Conservation (phyloP, 2,888 invertebrate genomes). For the Lasioglossum villosulum region DNA sequence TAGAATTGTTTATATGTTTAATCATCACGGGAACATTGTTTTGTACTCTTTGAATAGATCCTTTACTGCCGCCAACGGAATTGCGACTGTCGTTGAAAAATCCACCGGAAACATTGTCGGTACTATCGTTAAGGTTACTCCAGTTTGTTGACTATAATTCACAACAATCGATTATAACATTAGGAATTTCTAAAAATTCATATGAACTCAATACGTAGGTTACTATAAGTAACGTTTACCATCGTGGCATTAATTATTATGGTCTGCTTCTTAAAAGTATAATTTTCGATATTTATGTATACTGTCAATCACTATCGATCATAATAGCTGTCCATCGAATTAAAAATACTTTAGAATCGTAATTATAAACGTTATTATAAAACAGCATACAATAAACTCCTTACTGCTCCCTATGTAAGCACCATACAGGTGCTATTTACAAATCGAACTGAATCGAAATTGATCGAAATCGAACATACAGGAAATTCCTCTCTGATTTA, state of each 20-base stretch:
- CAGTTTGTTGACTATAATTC: background rate
- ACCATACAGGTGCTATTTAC: too few species aligned
- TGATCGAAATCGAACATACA: too few species aligned
- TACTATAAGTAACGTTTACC: background rate
- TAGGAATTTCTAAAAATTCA: background rate
- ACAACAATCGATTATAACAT: background rate
- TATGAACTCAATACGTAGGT: background rate
- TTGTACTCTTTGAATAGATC: background rate
- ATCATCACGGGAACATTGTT: background rate
- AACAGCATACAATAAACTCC: background rate
- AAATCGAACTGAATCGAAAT: too few species aligned
- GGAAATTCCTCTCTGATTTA: too few species aligned
- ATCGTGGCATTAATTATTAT: background rate
- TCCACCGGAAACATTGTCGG: background rate
- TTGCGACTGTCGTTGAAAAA: background rate
- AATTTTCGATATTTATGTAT: background rate
- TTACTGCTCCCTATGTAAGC: too few species aligned
- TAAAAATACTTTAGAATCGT: background rate
- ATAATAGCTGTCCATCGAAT: background rate
- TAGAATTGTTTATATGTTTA: background rate
- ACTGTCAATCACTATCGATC: background rate
- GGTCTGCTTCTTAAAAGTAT: background rate
- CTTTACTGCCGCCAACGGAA: background rate
- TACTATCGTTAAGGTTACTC: background rate
- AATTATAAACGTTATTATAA: too few species aligned